Evolutionary conservation across 64 coral and sea anemone genomes (phyloP).

Genomic region (Actinia equina): DNA sequence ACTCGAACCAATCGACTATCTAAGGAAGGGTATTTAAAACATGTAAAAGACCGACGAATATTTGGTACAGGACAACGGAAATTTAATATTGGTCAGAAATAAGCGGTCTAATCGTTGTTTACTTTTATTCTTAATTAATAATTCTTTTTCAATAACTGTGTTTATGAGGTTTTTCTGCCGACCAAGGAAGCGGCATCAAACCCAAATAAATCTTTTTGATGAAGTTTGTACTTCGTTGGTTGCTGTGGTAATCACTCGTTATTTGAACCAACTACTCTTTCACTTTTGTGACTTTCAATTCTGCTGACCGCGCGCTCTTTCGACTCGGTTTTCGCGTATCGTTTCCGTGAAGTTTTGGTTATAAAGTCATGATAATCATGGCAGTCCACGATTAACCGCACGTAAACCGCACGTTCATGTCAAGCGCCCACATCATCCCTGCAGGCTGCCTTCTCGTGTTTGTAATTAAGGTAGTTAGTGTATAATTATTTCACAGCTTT

Average conservation of each 20-base stretch:
- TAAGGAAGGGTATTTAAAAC: conserved; percentile 1
- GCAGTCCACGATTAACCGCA: too few relatives aligned
- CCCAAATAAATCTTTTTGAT: conserved; percentile 6
- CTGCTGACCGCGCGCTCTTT: not conserved
- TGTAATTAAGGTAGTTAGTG: too few relatives aligned
- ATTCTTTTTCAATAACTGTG: conserved; percentile 38
- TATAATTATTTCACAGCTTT: too few relatives aligned
- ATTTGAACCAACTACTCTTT: not conserved
- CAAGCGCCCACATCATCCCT: too few relatives aligned
- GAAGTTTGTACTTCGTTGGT: conserved; percentile 2
- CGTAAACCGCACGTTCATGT: too few relatives aligned
- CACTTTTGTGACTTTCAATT: not conserved
- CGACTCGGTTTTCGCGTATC: not conserved
- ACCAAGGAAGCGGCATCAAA: not conserved
- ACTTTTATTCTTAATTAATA: conserved; percentile 27
- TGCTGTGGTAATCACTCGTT: not conserved
- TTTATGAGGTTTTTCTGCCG: conserved; percentile 15
- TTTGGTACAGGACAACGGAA: not conserved
- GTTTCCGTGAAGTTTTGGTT: not conserved
- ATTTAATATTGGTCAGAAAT: conserved; percentile 32
- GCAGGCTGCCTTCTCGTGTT: too few relatives aligned
- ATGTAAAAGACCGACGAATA: conserved; percentile 15
- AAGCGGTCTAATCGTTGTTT: conserved; percentile 32
- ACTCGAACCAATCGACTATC: not conserved
- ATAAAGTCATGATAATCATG: too few relatives aligned